phyloP scores from a whole-genome alignment of 2,113 vertebrate species.

The Gadus macrocephalus region DNA sequence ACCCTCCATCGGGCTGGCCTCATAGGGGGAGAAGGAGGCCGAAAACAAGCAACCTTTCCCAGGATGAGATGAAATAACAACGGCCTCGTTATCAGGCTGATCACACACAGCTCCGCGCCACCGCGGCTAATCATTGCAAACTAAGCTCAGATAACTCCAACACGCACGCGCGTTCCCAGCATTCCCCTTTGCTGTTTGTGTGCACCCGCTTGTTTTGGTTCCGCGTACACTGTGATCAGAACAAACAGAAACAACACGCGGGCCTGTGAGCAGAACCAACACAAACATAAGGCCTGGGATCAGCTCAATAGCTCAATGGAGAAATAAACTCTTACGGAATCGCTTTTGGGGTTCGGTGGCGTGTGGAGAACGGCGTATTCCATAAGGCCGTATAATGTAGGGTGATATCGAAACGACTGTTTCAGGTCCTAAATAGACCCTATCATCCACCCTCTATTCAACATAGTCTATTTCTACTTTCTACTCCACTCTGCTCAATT shows the following conservation, averaged over 20 bases:
- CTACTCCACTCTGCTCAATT: conserved; percentile 6
- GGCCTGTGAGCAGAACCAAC: conserved; percentile 18
- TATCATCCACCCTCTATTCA: neutral
- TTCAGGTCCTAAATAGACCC: no score
- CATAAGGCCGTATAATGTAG: neutral
- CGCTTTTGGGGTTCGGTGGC: no score
- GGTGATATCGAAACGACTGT: no score
- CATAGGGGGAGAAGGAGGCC: conserved; percentile 37
- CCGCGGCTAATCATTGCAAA: conserved; percentile 66
- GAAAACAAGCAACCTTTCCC: conserved; percentile 68
- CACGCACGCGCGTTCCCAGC: conserved; percentile 1
- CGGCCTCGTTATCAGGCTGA: conserved; percentile 54
- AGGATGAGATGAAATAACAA: conserved; percentile 54
- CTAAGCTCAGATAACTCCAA: conserved; percentile 39
- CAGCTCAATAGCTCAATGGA: no score
- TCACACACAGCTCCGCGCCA: conserved; percentile 32
- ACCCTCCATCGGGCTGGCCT: conserved; percentile 49
- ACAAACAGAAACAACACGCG: conserved; percentile 28
- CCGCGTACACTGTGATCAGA: conserved; percentile 13
- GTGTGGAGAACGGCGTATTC: neutral
- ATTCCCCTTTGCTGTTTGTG: no score
- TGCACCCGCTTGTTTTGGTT: no score
- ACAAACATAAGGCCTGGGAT: conserved; percentile 31
- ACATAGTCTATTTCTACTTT: neutral
- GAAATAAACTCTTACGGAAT: no score